These are phyloP conservation scores for Herminia tarsipennalis DNA, from an alignment of 2,888 invertebrate genomes.

Conservation along the genomic window DNA sequence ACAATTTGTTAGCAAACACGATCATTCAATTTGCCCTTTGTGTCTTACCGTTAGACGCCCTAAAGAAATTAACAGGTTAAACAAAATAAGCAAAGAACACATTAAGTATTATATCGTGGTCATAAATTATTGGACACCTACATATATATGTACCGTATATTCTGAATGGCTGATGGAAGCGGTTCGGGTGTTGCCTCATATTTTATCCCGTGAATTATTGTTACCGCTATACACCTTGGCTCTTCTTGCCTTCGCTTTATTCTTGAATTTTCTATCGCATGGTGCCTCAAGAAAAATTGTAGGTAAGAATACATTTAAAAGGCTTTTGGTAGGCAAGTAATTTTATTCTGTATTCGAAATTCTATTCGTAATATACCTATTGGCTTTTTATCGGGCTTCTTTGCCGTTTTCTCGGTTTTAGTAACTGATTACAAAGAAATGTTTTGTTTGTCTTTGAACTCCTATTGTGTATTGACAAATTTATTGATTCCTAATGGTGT, in stretches of 20 bases:
- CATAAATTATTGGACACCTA: constrained; percentile 29
- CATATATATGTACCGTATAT: constrained; percentile 22
- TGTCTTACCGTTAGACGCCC: too few relatives aligned
- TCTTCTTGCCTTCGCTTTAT: constrained; percentile 10
- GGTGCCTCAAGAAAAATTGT: constrained; percentile 26
- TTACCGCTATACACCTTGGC: constrained; percentile 28
- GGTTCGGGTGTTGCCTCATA: constrained; percentile 31
- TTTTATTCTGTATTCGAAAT: too few relatives aligned
- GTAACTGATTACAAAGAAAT: too few relatives aligned
- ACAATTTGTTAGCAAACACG: background rate
- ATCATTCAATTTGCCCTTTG: background rate
- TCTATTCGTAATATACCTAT: too few relatives aligned
- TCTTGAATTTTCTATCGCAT: constrained; percentile 23
- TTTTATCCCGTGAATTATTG: constrained; percentile 41
- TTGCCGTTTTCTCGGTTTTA: too few relatives aligned
- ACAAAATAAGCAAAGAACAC: constrained; percentile 13
- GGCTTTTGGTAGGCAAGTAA: too few relatives aligned
- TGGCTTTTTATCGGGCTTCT: too few relatives aligned
- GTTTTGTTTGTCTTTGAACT: too few relatives aligned
- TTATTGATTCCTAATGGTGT: too few relatives aligned
- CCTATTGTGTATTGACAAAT: too few relatives aligned
- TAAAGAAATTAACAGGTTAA: background rate
- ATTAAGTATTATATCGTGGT: constrained; percentile 4
- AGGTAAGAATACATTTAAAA: constrained; percentile 3
- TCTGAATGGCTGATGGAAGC: constrained; percentile 31